Base-by-base conservation (phyloP, 2,888 invertebrate species). In the Peribatodes rhomboidaria region DNA sequence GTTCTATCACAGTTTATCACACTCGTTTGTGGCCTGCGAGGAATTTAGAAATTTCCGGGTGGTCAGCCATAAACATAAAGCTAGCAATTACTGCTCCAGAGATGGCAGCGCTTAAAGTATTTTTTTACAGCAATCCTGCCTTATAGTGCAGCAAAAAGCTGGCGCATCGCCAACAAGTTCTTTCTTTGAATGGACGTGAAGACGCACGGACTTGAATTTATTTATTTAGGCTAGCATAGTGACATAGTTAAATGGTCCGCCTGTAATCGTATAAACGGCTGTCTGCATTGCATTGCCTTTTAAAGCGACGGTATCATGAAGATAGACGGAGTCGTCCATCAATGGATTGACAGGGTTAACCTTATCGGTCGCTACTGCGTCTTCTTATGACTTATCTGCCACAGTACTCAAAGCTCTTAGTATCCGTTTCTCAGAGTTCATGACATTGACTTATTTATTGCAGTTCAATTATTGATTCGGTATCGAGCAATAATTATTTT, bases 131-230 rank as follows among this genome's bases (percentile, higher is more conserved):
- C 81, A 79, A 80, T 83, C 78, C 79, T 73, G 69, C 74, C 77
- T 72, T 81, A 81, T 77, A 74, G 70, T 72, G 72, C 72, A 73
- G 78, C 82, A 86, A 85, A 85, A 86, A 84, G 79, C 78, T 86
- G 87, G 86, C 80, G 35, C 52, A 58, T 59, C 69, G 77, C 88
- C 88, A 89, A 84, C 86, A 83, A 82, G 87, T 89, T 87, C 80
- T 73, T 89, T 87, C 81, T 72, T 73, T 77, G 79, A 82, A 83
- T 76, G 70, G 67, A 65, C 70, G 60, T 65, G 77, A 80, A 84
- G 82, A 84, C 79, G 77, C 76, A 78, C 78, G 78, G 73, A 76
- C 82, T 83, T 78, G 78, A 81, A 84, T 85, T 77, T 78, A 85
- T 87, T 84, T 85, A 88, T 86, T 81, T 80, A 72, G 86, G 84